Evolutionary conservation across 2,888 invertebrate species (phyloP).

Genomic region (Latrodectus hesperus): DNA sequence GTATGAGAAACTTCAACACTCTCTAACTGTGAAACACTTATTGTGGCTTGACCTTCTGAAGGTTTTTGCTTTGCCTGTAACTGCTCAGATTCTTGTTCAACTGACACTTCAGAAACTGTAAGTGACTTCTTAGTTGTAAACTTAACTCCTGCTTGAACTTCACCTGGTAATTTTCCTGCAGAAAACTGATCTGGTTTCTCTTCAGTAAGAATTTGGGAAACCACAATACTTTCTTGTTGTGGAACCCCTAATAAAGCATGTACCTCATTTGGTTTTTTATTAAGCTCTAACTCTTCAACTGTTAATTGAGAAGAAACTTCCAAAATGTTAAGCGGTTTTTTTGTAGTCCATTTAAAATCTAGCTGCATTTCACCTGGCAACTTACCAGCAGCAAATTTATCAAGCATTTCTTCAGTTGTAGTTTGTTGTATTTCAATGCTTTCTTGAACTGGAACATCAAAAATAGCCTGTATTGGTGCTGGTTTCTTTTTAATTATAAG

Average conservation of each 20-base stretch:
- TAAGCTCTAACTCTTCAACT: constrained; percentile 31
- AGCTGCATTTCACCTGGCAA: constrained; percentile 61
- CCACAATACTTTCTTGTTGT: constrained; percentile 65
- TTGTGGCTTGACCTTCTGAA: constrained; percentile 34
- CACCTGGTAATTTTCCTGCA: constrained; percentile 74
- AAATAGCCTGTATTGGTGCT: constrained; percentile 30
- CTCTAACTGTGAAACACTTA: constrained; percentile 62
- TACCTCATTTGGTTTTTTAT: constrained; percentile 46
- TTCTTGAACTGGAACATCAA: constrained; percentile 46
- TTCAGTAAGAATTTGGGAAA: constrained; percentile 69
- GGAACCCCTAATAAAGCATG: constrained; percentile 54
- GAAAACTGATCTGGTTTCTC: constrained; percentile 67
- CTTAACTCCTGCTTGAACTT: constrained; percentile 77
- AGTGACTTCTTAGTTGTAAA: constrained; percentile 67
- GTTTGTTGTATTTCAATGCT: constrained; percentile 62
- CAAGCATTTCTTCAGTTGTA: constrained; percentile 63
- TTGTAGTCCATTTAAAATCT: constrained; percentile 58
- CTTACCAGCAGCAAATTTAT: constrained; percentile 65
- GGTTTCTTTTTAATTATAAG: constrained; percentile 49
- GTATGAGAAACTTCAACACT: constrained; percentile 68
- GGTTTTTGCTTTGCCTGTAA: constrained; percentile 59
- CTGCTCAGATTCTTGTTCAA: constrained; percentile 62
- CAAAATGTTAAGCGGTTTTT: constrained; percentile 58
- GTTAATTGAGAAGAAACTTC: constrained; percentile 53
- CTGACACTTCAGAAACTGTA: constrained; percentile 68